These are phyloP conservation scores for Yponomeuta sedellus DNA, from an alignment of 2,888 invertebrate genomes.

Conservation along the genomic window DNA sequence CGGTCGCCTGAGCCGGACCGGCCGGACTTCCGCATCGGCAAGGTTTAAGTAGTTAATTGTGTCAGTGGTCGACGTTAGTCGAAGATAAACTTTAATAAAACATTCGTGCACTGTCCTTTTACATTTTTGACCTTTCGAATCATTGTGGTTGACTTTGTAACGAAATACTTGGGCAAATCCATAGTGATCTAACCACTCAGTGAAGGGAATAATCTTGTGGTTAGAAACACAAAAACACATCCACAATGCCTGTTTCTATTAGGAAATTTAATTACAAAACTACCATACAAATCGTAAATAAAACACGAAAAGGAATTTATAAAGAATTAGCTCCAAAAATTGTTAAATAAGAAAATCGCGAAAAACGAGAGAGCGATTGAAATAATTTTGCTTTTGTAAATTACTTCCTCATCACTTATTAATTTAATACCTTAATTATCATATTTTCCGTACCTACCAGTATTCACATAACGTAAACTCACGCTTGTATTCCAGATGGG, in stretches of 20 bases:
- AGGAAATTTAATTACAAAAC: background rate
- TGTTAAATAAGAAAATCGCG: background rate
- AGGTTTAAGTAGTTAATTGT: conserved; percentile 46
- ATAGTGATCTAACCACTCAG: too few relatives aligned
- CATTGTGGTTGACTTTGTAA: background rate
- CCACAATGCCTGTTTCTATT: background rate
- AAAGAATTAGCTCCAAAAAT: background rate
- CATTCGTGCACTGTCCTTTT: background rate
- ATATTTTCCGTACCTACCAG: background rate
- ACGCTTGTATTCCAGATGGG: too few relatives aligned
- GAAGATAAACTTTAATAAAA: conserved; percentile 6
- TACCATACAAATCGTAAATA: background rate
- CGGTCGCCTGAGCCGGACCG: conserved; percentile 22
- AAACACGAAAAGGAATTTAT: background rate
- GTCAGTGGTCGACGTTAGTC: conserved; percentile 28
- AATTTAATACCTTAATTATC: background rate
- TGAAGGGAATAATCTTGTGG: too few relatives aligned
- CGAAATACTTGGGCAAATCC: too few relatives aligned
- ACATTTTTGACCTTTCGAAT: background rate
- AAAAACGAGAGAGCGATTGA: background rate
- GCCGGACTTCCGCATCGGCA: conserved; percentile 24
- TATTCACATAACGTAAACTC: too few relatives aligned
- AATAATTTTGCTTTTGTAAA: background rate
- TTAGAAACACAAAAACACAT: too few relatives aligned
- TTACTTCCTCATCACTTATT: too few relatives aligned